Evolutionary conservation across 2,797 vertebrate genomes (phyloP).

Genomic region (Taenioides sp.): DNA sequence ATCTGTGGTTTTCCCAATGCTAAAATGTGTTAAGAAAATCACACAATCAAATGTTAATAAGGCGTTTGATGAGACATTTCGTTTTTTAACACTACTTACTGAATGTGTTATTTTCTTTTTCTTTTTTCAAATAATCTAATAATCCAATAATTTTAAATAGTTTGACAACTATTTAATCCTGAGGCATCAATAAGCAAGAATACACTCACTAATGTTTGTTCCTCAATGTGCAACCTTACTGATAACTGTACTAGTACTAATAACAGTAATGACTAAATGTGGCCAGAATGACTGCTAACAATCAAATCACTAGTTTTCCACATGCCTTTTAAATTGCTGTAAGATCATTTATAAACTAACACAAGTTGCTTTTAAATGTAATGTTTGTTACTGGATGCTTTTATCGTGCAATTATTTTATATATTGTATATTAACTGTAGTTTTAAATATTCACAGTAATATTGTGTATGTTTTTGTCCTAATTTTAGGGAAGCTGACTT

Average conservation of each 20-base stretch:
- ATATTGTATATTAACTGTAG: neutral
- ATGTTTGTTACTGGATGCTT: neutral
- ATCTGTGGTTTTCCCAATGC: neutral
- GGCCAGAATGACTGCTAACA: neutral
- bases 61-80: neutral
- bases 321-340: neutral
- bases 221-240: neutral
- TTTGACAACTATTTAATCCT: neutral
- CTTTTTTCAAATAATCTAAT: too few species aligned
- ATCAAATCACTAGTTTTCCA: neutral
- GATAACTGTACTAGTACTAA: neutral
- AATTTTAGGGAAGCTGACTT: slow-evolving; percentile 36
- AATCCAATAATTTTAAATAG: neutral
- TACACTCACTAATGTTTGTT: too few species aligned
- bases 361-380: neutral
- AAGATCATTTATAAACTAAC: neutral
- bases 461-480: neutral
- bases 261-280: neutral
- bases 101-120: too few species aligned
- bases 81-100: neutral
- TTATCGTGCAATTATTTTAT: neutral
- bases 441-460: neutral
- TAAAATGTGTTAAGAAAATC: slow-evolving; percentile 1
- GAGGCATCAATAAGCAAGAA: too few species aligned
- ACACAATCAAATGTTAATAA: neutral